phyloP scores from a whole-genome alignment of 2,797 vertebrate genomes.

The Etheostoma perlongum region DNA sequence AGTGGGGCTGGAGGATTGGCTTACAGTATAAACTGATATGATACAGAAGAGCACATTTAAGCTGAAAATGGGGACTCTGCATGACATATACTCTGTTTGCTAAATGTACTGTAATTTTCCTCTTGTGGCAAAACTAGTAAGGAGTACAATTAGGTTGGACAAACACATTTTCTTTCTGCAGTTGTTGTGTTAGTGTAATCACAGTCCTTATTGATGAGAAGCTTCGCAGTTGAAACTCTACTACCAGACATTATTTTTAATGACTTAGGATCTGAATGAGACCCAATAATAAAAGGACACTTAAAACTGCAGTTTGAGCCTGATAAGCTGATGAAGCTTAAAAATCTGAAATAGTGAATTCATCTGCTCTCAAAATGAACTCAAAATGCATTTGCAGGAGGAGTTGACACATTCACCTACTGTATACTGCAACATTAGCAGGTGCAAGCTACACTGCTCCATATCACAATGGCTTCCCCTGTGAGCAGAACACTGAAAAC shows the following conservation, averaged over 20 bases:
- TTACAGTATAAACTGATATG: not conserved
- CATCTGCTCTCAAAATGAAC: not conserved
- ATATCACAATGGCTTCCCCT: not conserved
- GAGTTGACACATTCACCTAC: not conserved
- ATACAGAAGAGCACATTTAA: slow-evolving; percentile 6
- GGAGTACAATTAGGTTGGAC: not conserved
- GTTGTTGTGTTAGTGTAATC: not conserved
- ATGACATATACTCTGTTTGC: slow-evolving; percentile 12
- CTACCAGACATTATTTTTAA: not conserved
- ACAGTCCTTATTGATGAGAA: not conserved
- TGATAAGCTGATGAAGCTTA: not conserved
- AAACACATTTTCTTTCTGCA: not conserved
- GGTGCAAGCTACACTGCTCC: not conserved
- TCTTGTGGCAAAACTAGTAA: slow-evolving; percentile 7
- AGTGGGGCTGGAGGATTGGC: slow-evolving; percentile 4
- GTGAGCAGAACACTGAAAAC: not conserved
- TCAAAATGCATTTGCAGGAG: not conserved
- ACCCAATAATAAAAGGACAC: not conserved
- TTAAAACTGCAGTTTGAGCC: not conserved
- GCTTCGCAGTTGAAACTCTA: not conserved
- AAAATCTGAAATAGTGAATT: not conserved
- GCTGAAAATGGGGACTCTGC: slow-evolving; percentile 2
- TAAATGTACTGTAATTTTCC: slow-evolving; percentile 11
- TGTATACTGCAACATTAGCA: not conserved
- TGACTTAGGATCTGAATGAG: not conserved